Percentiles rank a stretch among this genome's conserved stretches.
These are phyloP conservation scores for Pocota personata DNA, from an alignment of 2,888 invertebrate genomes.

Conservation along the genomic window DNA sequence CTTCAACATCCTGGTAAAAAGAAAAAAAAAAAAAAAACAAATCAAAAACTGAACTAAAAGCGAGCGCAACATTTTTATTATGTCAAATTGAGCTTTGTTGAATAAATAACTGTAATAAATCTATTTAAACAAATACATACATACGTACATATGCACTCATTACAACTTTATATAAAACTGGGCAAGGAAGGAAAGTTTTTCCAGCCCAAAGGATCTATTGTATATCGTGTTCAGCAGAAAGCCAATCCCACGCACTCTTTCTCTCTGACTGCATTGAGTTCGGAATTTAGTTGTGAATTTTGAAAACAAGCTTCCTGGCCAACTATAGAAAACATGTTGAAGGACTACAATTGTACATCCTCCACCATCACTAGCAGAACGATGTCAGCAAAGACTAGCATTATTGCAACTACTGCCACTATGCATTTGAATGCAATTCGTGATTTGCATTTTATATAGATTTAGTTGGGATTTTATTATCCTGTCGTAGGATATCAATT, in stretches of 20 bases:
- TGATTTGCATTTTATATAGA: constrained; percentile 74
- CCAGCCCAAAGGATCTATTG: constrained; percentile 27
- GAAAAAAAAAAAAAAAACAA: constrained; percentile 25
- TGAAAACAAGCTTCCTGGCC: constrained; percentile 67
- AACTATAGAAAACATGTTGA: constrained; percentile 61
- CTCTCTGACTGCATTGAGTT: constrained; percentile 2
- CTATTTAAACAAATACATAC: constrained; percentile 56
- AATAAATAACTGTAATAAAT: constrained; percentile 72
- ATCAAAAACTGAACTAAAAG: constrained; percentile 16
- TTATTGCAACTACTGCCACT: constrained; percentile 36
- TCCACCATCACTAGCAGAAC: neutral
- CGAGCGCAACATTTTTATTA: constrained; percentile 38
- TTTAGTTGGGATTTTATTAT: constrained; percentile 72
- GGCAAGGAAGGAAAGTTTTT: neutral
- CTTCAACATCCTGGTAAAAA: constrained; percentile 58
- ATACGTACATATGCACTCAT: neutral
- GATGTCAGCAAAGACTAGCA: constrained; percentile 39
- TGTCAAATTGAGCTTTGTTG: constrained; percentile 64
- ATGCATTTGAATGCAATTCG: constrained; percentile 71
- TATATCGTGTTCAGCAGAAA: neutral
- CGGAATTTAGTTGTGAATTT: constrained; percentile 70
- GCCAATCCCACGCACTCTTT: constrained; percentile 5
- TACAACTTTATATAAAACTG: neutral
- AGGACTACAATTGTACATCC: constrained; percentile 34
- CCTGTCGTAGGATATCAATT: constrained; percentile 72